These are phyloP conservation scores for Rhamnusium bicolor DNA, from an alignment of 2,888 invertebrate genomes.

Conservation along the genomic window DNA sequence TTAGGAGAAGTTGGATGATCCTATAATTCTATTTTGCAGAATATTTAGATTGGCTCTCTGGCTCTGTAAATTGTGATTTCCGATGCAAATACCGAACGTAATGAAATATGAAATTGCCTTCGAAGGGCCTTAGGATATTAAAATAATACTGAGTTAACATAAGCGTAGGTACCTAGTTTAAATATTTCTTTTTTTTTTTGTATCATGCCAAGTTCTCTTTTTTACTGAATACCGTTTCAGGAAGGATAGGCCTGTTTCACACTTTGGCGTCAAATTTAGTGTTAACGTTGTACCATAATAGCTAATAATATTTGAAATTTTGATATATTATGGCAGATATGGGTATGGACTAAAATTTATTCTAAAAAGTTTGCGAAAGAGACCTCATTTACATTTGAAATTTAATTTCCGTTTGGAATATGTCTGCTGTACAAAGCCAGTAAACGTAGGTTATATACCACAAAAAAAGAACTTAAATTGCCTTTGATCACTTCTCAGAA, in stretches of 20 bases:
- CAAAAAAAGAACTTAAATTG: slow-evolving; percentile 45
- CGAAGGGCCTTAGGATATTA: slow-evolving; percentile 45
- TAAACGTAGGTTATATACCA: slow-evolving; percentile 42
- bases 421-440: slow-evolving; percentile 43
- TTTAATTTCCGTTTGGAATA: slow-evolving; percentile 52
- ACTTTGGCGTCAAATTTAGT: no score
- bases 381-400: slow-evolving; percentile 55
- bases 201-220: no score
- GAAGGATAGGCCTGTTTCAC: no score
- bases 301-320: no score
- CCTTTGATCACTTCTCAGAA: slow-evolving; percentile 47
- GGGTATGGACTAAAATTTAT: background rate
- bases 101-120: slow-evolving; percentile 52
- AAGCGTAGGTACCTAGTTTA: slow-evolving; percentile 10
- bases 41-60: slow-evolving; percentile 49
- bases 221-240: no score
- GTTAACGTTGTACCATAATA: no score
- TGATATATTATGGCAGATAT: no score
- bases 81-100: slow-evolving; percentile 47
- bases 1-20: slow-evolving; percentile 30
- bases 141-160: slow-evolving; percentile 43
- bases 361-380: slow-evolving; percentile 39
- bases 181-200: no score
- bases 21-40: slow-evolving; percentile 45
- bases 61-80: slow-evolving; percentile 46